These are phyloP conservation scores for Cerastis rubricosa DNA, from an alignment of 2,888 invertebrate genomes.

Conservation along the genomic window DNA sequence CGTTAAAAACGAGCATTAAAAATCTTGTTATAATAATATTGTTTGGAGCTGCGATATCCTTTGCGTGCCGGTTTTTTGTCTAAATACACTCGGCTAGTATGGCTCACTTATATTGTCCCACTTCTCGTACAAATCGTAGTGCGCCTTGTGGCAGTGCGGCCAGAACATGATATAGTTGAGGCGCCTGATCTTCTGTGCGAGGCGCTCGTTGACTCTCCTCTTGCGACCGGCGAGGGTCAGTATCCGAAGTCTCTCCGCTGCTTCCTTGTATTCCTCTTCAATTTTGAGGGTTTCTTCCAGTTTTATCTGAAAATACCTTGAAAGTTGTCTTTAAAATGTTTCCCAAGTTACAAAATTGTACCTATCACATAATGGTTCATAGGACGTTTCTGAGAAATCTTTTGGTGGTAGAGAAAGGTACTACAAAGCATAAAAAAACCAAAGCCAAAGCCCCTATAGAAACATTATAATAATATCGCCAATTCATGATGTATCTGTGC, in stretches of 20 bases:
- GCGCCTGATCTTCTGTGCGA: constrained; percentile 66
- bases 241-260: constrained; percentile 75
- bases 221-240: constrained; percentile 84
- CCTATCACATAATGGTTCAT: neutral
- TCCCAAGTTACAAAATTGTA: neutral
- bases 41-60: neutral
- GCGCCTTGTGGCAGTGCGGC: constrained; percentile 86
- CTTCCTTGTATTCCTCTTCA: constrained; percentile 77
- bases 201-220: constrained; percentile 80
- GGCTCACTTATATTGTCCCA: constrained; percentile 84
- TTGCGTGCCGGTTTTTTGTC: neutral
- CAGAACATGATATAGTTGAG: constrained; percentile 86
- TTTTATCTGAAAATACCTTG: constrained; percentile 72
- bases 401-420: neutral
- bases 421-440: too few relatives aligned
- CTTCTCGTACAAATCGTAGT: constrained; percentile 86
- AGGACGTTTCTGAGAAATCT: neutral
- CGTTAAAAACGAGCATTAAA: too few relatives aligned
- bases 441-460: too few relatives aligned
- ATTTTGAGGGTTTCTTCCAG: constrained; percentile 73
- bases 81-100: neutral
- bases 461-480: too few relatives aligned
- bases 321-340: neutral
- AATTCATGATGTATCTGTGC: too few relatives aligned
- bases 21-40: neutral